Conservation (phyloP, 2,888 invertebrate genomes). For the Mesoligia furuncula region DNA sequence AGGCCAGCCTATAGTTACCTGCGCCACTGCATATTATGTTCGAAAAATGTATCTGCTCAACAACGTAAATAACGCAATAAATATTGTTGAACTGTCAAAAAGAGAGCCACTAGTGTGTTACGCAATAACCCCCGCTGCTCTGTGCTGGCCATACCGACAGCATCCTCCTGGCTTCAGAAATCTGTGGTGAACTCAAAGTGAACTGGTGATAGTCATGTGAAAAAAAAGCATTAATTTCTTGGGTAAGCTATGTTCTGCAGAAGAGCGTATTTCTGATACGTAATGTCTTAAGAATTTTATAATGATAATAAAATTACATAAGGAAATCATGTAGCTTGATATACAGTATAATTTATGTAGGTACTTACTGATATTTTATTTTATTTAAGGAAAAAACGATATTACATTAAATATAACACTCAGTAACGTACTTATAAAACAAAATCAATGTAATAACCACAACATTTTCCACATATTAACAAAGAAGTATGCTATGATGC, state of each 20-base stretch:
- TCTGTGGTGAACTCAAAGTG: neutral
- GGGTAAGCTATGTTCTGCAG: neutral
- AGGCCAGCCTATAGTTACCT: too few species aligned
- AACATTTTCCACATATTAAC: too few species aligned
- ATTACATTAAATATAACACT: too few species aligned
- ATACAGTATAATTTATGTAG: too few species aligned
- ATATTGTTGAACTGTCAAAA: neutral
- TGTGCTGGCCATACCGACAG: neutral
- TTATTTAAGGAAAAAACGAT: too few species aligned
- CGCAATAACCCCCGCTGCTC: neutral
- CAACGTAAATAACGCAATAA: too few species aligned
- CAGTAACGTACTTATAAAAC: too few species aligned
- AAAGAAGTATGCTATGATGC: too few species aligned
- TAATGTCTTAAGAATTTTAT: neutral
- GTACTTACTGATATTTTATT: too few species aligned
- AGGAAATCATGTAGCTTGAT: conserved; percentile 4
- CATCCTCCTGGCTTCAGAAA: neutral
- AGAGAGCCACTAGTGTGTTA: neutral
- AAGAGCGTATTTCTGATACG: neutral
- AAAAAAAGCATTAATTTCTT: neutral
- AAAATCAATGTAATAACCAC: too few species aligned
- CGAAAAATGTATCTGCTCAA: neutral
- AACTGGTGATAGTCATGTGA: neutral
- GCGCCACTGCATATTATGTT: too few species aligned
- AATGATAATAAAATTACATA: neutral